Percentiles rank a stretch among this genome's conserved stretches.
These are phyloP conservation scores for Myocastor coypus DNA, from an alignment of 2,113 vertebrate genomes.

Conservation along the genomic window DNA sequence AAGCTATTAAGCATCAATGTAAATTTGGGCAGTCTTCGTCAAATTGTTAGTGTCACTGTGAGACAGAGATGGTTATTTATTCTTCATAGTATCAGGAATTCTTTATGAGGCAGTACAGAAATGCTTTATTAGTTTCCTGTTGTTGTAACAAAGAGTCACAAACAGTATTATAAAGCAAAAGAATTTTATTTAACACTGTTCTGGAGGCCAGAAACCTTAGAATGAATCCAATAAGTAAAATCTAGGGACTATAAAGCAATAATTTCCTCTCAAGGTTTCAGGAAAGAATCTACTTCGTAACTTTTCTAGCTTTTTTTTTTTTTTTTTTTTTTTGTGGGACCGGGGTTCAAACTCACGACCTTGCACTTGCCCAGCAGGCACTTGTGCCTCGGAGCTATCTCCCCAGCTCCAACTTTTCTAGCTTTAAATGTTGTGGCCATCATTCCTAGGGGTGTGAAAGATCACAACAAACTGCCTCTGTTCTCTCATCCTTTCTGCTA, in stretches of 20 bases:
- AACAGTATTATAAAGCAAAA: not conserved
- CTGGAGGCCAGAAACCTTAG: not conserved
- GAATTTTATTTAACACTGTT: not conserved
- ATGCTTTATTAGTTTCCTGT: not conserved
- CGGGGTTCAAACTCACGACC: no score
- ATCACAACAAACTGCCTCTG: not conserved
- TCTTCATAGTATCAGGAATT: not conserved
- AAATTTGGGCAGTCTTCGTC: not conserved
- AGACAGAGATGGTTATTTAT: not conserved
- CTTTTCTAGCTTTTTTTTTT: no score
- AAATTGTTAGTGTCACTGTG: not conserved
- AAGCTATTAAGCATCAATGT: not conserved
- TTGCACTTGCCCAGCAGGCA: no score
- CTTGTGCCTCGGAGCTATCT: no score
- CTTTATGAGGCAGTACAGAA: not conserved
- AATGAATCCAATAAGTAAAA: not conserved
- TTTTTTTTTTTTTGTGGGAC: no score
- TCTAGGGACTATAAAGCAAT: not conserved
- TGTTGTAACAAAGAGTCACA: not conserved
- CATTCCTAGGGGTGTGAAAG: not conserved
- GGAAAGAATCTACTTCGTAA: not conserved
- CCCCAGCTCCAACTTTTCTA: no score
- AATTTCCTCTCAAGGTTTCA: rapidly evolving
- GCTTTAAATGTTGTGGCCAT: not conserved
- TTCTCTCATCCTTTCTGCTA: not conserved